A percentile compares a stretch with the other conserved stretches of the same genome.
phyloP scores from a whole-genome alignment of 2,797 vertebrate species.

The Dallia pectoralis region DNA sequence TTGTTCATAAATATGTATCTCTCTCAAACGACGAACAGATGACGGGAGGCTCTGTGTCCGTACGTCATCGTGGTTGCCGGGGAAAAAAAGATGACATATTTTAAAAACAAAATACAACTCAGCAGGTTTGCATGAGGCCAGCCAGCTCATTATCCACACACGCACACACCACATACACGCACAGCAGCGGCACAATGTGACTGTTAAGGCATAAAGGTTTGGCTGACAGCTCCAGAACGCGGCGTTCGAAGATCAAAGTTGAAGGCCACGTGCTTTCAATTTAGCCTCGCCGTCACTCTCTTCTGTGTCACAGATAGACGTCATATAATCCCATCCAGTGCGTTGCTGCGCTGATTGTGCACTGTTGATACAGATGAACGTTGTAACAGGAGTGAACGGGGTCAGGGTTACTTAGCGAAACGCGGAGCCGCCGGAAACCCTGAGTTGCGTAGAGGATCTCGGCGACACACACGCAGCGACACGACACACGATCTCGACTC shows the following conservation, averaged over 20 bases:
- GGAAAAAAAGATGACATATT: conserved; percentile 62
- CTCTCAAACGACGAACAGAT: conserved; percentile 34
- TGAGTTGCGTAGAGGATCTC: conserved; percentile 10
- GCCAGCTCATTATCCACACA: conserved; percentile 40
- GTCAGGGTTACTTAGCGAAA: conserved; percentile 23
- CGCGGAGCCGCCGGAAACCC: neutral
- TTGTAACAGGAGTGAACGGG: conserved; percentile 25
- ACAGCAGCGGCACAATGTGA: conserved; percentile 18
- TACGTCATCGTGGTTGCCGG: conserved; percentile 46
- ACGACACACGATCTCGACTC: neutral
- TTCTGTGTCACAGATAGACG: conserved; percentile 47
- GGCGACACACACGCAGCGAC: neutral
- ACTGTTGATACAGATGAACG: conserved; percentile 35
- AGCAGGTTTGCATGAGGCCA: conserved; percentile 39
- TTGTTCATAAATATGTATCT: conserved; percentile 72
- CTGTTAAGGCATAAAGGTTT: conserved; percentile 29
- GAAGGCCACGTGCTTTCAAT: conserved; percentile 61
- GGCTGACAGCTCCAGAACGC: conserved; percentile 39
- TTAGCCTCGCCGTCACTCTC: conserved; percentile 59
- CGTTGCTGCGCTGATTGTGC: conserved; percentile 24
- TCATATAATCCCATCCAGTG: conserved; percentile 42
- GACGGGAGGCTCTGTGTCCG: conserved; percentile 33
- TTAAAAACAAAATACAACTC: conserved; percentile 53
- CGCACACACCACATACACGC: too few relatives aligned
- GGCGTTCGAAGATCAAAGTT: conserved; percentile 52